Evolutionary conservation across 2,888 invertebrate genomes (phyloP).

Genomic region (Monochamus alternatus): DNA sequence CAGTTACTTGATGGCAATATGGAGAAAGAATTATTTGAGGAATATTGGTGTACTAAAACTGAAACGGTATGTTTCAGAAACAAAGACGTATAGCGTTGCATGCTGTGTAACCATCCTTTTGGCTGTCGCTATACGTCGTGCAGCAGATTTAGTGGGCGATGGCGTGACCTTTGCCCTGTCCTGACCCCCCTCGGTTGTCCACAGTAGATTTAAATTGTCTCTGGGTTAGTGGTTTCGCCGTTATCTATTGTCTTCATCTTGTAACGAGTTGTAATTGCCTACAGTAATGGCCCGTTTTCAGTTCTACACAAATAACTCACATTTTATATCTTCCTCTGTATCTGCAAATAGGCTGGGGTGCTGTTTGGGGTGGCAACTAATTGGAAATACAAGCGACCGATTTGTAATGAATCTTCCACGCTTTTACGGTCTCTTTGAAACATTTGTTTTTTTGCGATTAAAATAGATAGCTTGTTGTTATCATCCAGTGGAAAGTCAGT

Average conservation of each 20-base stretch:
- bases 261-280: conserved; percentile 66
- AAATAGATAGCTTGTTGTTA: no score
- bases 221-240: conserved; percentile 66
- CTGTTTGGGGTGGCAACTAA: conserved; percentile 42
- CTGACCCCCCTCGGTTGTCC: conserved; percentile 64
- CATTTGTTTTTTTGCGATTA: no score
- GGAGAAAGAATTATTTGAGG: not conserved
- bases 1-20: no score
- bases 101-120: conserved; percentile 68
- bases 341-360: conserved; percentile 39
- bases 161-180: conserved; percentile 69
- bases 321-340: conserved; percentile 49
- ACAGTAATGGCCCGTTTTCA: conserved; percentile 58
- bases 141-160: conserved; percentile 70
- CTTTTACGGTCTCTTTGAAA: no score
- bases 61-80: conserved; percentile 35
- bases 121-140: conserved; percentile 64
- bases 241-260: conserved; percentile 68
- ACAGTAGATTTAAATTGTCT: conserved; percentile 69
- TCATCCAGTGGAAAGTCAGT: no score
- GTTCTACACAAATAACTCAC: conserved; percentile 50
- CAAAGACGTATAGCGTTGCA: conserved; percentile 61
- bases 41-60: conserved; percentile 24
- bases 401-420: conserved; percentile 1
- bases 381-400: conserved; percentile 27